A percentile compares a stretch with the other conserved stretches of the same genome.
These are phyloP conservation scores for Trichonephila clavata DNA, from an alignment of 1,140 invertebrate species.

Conservation along the genomic window DNA sequence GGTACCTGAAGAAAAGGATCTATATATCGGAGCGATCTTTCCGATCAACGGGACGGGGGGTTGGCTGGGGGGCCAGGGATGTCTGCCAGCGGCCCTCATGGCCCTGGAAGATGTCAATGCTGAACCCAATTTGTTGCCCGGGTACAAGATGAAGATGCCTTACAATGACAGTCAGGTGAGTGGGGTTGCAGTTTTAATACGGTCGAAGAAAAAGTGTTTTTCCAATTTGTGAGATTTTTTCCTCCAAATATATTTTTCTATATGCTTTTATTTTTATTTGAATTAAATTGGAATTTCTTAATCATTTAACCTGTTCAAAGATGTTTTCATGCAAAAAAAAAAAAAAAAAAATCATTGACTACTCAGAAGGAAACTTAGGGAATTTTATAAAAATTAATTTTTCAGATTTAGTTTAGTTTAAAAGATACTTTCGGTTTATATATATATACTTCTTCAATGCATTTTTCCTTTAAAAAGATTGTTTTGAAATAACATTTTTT, in stretches of 20 bases:
- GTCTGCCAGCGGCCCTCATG: constrained; percentile 96
- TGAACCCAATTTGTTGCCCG: constrained; percentile 92
- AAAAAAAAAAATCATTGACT: too few species aligned
- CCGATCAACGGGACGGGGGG: constrained; percentile 96
- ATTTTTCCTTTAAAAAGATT: too few species aligned
- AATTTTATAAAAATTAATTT: too few species aligned
- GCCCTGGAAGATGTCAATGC: constrained; percentile 98
- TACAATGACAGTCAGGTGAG: constrained; percentile 98
- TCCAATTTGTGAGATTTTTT: neutral
- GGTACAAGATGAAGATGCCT: constrained; percentile 94
- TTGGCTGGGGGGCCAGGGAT: constrained; percentile 96
- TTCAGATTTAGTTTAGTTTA: too few species aligned
- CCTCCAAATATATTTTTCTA: too few species aligned
- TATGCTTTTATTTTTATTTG: neutral
- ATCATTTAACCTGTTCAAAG: too few species aligned
- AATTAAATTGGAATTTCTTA: too few species aligned
- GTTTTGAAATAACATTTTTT: too few species aligned
- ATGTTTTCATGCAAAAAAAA: too few species aligned
- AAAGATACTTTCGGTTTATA: too few species aligned
- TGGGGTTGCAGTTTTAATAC: neutral
- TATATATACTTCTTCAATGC: too few species aligned
- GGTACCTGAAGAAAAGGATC: constrained; percentile 83
- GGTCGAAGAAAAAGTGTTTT: neutral
- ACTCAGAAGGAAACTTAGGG: too few species aligned
- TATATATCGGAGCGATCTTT: constrained; percentile 99